Evolutionary conservation across 2,888 invertebrate species (phyloP), one percentile per base, ranked within the genome.

Genomic region (Conus canariensis): DNA sequence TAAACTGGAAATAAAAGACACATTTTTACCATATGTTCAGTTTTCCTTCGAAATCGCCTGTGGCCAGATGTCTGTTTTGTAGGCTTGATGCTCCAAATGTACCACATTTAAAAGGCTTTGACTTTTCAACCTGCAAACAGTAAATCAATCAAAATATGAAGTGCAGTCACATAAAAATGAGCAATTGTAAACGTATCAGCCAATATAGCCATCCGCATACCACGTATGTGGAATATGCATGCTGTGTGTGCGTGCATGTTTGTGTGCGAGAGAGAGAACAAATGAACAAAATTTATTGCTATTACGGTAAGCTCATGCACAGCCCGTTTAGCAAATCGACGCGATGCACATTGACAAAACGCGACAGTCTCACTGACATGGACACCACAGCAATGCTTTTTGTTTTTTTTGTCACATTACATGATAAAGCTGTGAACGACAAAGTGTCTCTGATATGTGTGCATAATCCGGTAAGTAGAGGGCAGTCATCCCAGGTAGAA

Each of bases 1-100:
- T 64, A 64, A 64, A 64, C 64, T 7, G 4, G 16, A 30, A 80
- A 80, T 16, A 30, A 7, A 80, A 80, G 1, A 80, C 8, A n/a
- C 45, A 56, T 56, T 58, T 16, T 83, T 83, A 83, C 82, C 60
- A 86, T 64, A 98, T 97, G 97, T 98, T 98, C 93, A 98, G 96
- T 90, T 97, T 97, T 56, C 98, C 98, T 93, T 97, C 97, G 96
- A 99, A 99, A 96, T 99, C 98, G 0, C 99, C 99, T 12, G 98
- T 98, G 0, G 99, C 98, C 93, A 99, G 97, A 96, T 98, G 97
- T 90, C 99, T 97, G 94, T 98, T 98, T 86, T 98, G 97, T 90
- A 98, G 97, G 93, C 97, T 98, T 19, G 98, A 98, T 0, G 99
- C 98, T 85, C 98, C 98, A 96, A 99, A 99, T 0, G 99, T 98